Percentiles rank a stretch among this genome's conserved stretches.
These are phyloP conservation scores for Lycodopsis pacificus DNA, from an alignment of 2,797 vertebrate genomes.

Conservation along the genomic window DNA sequence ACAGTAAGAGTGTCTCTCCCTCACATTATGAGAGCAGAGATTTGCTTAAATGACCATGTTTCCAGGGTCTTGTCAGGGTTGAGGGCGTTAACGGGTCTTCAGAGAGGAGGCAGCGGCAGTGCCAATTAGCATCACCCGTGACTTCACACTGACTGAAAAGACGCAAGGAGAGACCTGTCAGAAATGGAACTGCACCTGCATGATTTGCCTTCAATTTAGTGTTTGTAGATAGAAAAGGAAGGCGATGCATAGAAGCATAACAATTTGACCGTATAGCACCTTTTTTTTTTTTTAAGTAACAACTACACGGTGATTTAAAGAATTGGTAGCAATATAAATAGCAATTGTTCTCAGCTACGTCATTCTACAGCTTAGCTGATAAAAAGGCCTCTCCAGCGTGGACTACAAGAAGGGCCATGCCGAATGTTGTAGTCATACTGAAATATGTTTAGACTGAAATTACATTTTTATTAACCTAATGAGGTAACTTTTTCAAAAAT, in stretches of 20 bases:
- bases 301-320: slow-evolving; percentile 3
- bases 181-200: neutral
- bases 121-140: slow-evolving; percentile 15
- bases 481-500: too few relatives aligned
- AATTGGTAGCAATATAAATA: too few relatives aligned
- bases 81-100: slow-evolving; percentile 8
- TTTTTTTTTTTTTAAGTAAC: neutral
- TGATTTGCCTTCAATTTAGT: neutral
- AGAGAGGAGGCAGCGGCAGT: neutral
- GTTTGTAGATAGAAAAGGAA: neutral
- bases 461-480: too few relatives aligned
- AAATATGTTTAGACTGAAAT: too few relatives aligned
- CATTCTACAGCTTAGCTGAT: too few relatives aligned
- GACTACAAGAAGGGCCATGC: too few relatives aligned
- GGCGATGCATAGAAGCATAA: neutral
- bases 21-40: slow-evolving; percentile 10
- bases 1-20: neutral
- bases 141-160: neutral
- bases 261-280: neutral
- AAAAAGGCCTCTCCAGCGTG: too few relatives aligned
- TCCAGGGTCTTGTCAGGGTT: too few relatives aligned
- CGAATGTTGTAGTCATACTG: too few relatives aligned
- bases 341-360: too few relatives aligned
- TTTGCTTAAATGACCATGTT: neutral
- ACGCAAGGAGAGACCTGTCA: neutral